Evolutionary conservation across 2,113 vertebrate species (phyloP).

Genomic region (Progne subis): DNA sequence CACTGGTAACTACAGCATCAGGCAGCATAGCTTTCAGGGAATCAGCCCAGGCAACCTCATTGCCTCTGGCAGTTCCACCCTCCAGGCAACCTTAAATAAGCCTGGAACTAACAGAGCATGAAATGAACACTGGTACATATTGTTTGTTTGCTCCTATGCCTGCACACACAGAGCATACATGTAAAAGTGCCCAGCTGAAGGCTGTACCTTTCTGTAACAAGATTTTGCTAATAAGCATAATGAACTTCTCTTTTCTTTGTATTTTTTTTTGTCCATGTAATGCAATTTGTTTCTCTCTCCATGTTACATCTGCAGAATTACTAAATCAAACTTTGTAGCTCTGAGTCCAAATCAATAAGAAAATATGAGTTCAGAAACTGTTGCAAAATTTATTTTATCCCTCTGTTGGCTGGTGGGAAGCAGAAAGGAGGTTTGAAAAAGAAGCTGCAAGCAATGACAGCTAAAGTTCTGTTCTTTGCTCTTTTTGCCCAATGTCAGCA

Average conservation of each 20-base stretch:
- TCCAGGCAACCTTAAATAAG: background rate
- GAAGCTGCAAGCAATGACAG: background rate
- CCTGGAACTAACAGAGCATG: background rate
- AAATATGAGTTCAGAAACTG: background rate
- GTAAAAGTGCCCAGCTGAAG: background rate
- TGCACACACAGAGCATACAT: background rate
- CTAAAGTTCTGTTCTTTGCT: background rate
- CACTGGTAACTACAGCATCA: background rate
- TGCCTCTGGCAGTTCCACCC: background rate
- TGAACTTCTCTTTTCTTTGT: background rate
- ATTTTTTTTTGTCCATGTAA: background rate
- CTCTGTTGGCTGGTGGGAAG: background rate
- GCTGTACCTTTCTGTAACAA: background rate
- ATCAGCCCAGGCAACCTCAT: background rate
- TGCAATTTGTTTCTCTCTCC: background rate
- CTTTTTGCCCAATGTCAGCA: background rate
- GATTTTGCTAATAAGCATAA: background rate
- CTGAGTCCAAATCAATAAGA: background rate
- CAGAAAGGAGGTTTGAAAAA: background rate
- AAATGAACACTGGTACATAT: background rate
- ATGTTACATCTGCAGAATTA: background rate
- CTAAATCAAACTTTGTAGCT: background rate
- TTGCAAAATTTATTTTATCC: background rate
- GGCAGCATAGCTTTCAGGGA: background rate
- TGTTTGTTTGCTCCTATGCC: background rate